These are phyloP conservation scores for Cichlasoma orientale DNA, from an alignment of 2,797 vertebrate species.

Conservation along the genomic window DNA sequence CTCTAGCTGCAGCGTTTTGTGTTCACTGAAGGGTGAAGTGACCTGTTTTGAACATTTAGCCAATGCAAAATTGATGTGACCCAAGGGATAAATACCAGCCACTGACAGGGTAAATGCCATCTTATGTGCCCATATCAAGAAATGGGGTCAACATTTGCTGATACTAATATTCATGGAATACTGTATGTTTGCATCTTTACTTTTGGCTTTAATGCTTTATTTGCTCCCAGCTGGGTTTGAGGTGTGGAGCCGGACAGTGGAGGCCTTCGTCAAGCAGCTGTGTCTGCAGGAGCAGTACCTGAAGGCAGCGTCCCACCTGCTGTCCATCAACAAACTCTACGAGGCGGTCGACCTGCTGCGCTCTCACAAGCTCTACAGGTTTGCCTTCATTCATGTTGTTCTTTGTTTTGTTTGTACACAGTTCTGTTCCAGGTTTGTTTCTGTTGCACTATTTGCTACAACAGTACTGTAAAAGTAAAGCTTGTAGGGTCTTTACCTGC, in stretches of 20 bases:
- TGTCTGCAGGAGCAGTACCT: constrained; percentile 94
- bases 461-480: background rate
- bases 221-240: constrained; percentile 85
- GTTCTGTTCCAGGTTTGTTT: background rate
- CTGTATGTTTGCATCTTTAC: background rate
- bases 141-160: background rate
- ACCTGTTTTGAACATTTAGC: background rate
- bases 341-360: constrained; percentile 90
- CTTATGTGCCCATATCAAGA: background rate
- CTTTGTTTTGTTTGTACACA: background rate
- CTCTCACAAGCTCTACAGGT: constrained; percentile 92
- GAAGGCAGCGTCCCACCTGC: constrained; percentile 93
- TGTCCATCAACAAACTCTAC: constrained; percentile 90
- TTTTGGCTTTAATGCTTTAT: background rate
- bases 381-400: background rate
- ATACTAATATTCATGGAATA: no score
- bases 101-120: background rate
- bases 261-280: constrained; percentile 92
- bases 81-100: background rate
- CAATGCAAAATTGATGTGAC: background rate
- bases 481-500: no score
- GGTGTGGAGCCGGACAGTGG: constrained; percentile 88
- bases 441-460: background rate
- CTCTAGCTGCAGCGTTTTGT: background rate
- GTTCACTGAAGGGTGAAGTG: accelerated